phyloP scores from a whole-genome alignment of 2,113 vertebrate genomes.

The Grantiella picta region DNA sequence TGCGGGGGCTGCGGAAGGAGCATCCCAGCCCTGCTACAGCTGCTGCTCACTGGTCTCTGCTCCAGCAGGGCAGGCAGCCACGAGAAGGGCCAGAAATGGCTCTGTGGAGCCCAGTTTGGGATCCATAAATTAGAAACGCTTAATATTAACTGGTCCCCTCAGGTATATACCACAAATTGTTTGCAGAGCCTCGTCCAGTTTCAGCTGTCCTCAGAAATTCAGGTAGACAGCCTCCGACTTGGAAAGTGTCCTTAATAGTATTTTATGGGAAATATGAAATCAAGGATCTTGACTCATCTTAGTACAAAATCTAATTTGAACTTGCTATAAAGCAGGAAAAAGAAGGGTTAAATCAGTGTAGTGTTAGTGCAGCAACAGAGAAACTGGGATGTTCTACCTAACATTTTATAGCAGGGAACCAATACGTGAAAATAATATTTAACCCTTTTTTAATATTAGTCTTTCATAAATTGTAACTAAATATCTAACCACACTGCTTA shows the following conservation, averaged over 20 bases:
- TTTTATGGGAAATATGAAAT: not conserved
- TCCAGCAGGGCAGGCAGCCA: not conserved
- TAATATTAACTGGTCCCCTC: not conserved
- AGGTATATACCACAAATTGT: not conserved
- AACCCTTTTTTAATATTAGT: not conserved
- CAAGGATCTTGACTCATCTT: not conserved
- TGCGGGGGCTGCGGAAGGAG: not conserved
- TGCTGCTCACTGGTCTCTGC: not conserved
- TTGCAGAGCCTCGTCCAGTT: not conserved
- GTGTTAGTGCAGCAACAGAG: not conserved
- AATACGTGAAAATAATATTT: not conserved
- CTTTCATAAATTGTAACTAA: not conserved
- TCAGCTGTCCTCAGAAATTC: not conserved
- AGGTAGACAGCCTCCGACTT: not conserved
- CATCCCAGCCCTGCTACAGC: accelerated
- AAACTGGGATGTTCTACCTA: not conserved
- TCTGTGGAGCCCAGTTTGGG: not conserved
- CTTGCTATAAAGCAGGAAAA: not conserved
- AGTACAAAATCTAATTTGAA: not conserved
- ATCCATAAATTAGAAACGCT: not conserved
- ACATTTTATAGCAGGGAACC: not conserved
- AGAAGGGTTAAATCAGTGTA: not conserved
- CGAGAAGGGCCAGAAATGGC: not conserved
- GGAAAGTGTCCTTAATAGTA: not conserved
- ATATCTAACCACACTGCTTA: not conserved